Percentiles rank a stretch among this genome's conserved stretches.
phyloP scores from a whole-genome alignment of 2,797 vertebrate genomes.

The Sebastes matsubarae region DNA sequence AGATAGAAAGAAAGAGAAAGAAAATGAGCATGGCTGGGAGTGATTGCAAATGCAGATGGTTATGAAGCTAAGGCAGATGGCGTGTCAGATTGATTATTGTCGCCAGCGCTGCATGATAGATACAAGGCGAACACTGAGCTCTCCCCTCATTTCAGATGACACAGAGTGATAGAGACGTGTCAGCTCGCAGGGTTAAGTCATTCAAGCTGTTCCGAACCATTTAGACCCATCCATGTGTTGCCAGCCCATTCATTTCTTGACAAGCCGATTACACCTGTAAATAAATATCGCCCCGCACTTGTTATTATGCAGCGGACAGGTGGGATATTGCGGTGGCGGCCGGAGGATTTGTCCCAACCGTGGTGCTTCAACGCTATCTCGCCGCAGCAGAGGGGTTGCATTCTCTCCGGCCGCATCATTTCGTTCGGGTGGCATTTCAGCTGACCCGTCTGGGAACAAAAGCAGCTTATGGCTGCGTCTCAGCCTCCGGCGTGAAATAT shows the following conservation, averaged over 20 bases:
- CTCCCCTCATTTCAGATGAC: constrained; percentile 65
- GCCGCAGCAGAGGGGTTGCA: constrained; percentile 13
- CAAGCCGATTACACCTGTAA: constrained; percentile 64
- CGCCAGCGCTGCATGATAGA: constrained; percentile 66
- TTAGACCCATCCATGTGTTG: constrained; percentile 38
- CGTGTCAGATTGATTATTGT: constrained; percentile 82
- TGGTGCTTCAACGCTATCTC: constrained; percentile 38
- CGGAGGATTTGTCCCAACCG: not conserved
- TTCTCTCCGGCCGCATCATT: constrained; percentile 42
- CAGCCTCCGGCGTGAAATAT: constrained; percentile 50
- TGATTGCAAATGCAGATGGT: constrained; percentile 80
- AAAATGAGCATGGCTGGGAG: constrained; percentile 56
- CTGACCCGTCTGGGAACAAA: constrained; percentile 55
- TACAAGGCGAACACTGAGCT: constrained; percentile 60
- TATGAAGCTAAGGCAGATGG: constrained; percentile 81
- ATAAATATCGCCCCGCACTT: constrained; percentile 39
- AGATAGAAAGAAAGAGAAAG: constrained; percentile 4
- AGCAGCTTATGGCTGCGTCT: constrained; percentile 43
- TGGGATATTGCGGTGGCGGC: constrained; percentile 9
- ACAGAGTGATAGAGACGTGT: constrained; percentile 69
- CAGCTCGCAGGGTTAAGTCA: constrained; percentile 55
- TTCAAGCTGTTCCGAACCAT: constrained; percentile 54
- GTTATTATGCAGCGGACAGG: constrained; percentile 37
- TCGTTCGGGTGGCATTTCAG: constrained; percentile 50
- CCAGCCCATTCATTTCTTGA: constrained; percentile 49